These are phyloP conservation scores for Ochlodes sylvanus DNA, from an alignment of 2,888 invertebrate genomes.

Conservation along the genomic window DNA sequence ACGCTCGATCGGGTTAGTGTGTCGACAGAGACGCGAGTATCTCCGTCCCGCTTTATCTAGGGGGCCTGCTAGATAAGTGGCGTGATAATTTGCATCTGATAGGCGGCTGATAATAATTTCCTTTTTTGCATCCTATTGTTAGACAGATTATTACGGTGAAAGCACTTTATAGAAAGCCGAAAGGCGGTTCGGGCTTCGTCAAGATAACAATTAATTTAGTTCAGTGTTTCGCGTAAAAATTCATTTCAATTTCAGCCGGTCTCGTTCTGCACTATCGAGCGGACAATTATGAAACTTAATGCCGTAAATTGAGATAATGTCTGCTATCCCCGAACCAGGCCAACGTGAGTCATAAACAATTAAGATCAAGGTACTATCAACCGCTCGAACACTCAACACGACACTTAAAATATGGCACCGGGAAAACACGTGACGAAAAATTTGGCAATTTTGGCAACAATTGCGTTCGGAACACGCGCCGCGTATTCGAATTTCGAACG, in stretches of 20 bases:
- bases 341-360: conserved; percentile 66
- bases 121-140: conserved; percentile 66
- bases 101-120: conserved; percentile 71
- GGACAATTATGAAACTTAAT: conserved; percentile 65
- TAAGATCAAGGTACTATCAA: conserved; percentile 52
- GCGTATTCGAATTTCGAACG: conserved; percentile 27
- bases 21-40: conserved; percentile 63
- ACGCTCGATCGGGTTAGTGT: conserved; percentile 78
- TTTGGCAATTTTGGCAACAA: conserved; percentile 45
- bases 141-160: conserved; percentile 60
- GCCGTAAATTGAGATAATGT: conserved; percentile 68
- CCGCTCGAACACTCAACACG: conserved; percentile 44
- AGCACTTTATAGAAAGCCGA: conserved; percentile 45
- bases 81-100: conserved; percentile 79
- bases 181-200: conserved; percentile 23
- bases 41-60: conserved; percentile 60
- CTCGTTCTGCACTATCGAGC: conserved; percentile 32
- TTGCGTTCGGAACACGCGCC: conserved; percentile 37
- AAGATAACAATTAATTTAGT: conserved; percentile 31
- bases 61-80: conserved; percentile 74
- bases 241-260: conserved; percentile 26
- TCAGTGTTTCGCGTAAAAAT: conserved; percentile 36
- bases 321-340: conserved; percentile 57
- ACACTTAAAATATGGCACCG: conserved; percentile 48
- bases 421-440: conserved; percentile 32